Conservation (phyloP, 2,113 vertebrate species). For the Hyaena hyaena region DNA sequence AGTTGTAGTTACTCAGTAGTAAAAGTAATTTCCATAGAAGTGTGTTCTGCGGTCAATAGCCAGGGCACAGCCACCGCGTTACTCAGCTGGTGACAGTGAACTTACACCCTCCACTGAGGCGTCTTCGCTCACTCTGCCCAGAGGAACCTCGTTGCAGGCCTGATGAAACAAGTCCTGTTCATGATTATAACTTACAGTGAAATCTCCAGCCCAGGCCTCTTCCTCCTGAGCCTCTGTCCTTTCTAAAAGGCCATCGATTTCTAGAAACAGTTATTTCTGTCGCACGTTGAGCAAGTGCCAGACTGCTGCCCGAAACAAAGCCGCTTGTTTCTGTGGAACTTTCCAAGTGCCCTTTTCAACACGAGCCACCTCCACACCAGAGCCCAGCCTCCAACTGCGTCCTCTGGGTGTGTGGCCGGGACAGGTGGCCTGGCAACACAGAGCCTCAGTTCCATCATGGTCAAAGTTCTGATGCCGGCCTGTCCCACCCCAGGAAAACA, state of each 20-base stretch:
- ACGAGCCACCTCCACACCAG: background rate
- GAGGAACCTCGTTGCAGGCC: background rate
- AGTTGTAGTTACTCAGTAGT: constrained; percentile 62
- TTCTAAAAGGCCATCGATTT: constrained; percentile 47
- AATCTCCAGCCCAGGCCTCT: constrained; percentile 29
- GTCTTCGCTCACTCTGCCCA: background rate
- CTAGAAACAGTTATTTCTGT: background rate
- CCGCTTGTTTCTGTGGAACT: background rate
- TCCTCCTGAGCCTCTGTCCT: constrained; percentile 44
- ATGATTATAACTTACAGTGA: constrained; percentile 48
- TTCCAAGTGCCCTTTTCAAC: constrained; percentile 22
- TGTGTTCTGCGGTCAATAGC: constrained; percentile 52
- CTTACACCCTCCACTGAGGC: rapidly evolving
- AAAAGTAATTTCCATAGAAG: constrained; percentile 63
- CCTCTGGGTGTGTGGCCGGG: background rate
- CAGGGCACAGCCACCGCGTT: background rate
- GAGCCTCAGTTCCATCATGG: background rate
- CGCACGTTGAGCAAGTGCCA: background rate
- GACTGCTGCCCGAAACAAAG: background rate
- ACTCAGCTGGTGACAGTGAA: constrained; percentile 54
- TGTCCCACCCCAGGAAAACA: background rate
- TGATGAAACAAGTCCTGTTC: constrained; percentile 45
- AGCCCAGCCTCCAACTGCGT: background rate
- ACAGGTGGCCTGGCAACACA: background rate
- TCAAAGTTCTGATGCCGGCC: background rate